Percentiles rank a stretch among this genome's conserved stretches.
Evolutionary conservation across 2,888 invertebrate species (phyloP).

Genomic region (Timema cristinae): DNA sequence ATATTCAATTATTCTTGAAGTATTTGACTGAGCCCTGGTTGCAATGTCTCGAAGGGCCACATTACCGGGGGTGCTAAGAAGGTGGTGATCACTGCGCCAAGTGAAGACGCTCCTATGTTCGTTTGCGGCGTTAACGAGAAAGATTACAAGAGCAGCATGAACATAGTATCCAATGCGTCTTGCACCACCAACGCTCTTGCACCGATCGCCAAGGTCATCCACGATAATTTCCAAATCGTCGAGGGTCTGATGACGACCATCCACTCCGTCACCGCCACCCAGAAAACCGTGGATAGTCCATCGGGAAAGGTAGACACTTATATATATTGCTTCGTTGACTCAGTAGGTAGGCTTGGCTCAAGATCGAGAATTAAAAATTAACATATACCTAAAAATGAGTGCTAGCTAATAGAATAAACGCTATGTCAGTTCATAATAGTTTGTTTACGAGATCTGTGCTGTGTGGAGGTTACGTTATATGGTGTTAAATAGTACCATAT

Average conservation of each 20-base stretch:
- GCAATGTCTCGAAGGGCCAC: conserved; percentile 41
- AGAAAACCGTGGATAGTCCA: conserved; percentile 96
- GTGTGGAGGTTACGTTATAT: too few relatives aligned
- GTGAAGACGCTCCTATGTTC: conserved; percentile 69
- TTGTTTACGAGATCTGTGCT: too few relatives aligned
- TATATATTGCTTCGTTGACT: not conserved
- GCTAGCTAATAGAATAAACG: too few relatives aligned
- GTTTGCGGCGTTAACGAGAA: conserved; percentile 69
- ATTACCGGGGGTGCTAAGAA: conserved; percentile 53
- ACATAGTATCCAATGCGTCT: conserved; percentile 89
- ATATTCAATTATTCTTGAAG: too few relatives aligned
- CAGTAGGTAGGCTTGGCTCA: not conserved
- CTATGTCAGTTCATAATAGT: too few relatives aligned
- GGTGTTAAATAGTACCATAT: too few relatives aligned
- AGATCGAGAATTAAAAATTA: too few relatives aligned
- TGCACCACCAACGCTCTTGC: conserved; percentile 99
- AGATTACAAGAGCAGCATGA: conserved; percentile 58
- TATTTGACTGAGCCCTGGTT: not conserved
- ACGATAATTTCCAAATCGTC: conserved; percentile 92
- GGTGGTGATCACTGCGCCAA: conserved; percentile 65
- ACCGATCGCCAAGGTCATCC: conserved; percentile 93
- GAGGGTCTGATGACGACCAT: conserved; percentile 97
- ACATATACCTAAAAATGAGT: too few relatives aligned
- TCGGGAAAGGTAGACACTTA: conserved; percentile 58
- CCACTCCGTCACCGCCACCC: conserved; percentile 95